phyloP scores from a whole-genome alignment of 2,888 invertebrate genomes.

The Syrphus vitripennis region DNA sequence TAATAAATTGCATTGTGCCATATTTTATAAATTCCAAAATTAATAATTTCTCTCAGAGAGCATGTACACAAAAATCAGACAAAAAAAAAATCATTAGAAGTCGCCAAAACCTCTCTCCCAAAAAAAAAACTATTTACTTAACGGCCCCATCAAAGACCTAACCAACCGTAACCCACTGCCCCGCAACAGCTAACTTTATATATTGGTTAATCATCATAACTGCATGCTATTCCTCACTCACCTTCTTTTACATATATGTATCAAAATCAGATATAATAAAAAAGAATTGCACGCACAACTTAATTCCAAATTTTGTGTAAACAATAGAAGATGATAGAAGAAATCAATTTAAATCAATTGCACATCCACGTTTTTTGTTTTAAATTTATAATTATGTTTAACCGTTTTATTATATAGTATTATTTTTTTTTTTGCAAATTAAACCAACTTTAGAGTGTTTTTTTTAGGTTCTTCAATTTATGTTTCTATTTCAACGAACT shows the following conservation, averaged over 20 bases:
- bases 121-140: neutral
- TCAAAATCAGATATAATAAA: neutral
- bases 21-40: neutral
- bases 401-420: neutral
- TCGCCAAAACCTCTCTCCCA: neutral
- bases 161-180: neutral
- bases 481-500: neutral
- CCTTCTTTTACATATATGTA: neutral
- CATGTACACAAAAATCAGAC: neutral
- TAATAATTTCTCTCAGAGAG: too few species aligned
- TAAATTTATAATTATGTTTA: neutral
- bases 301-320: constrained; percentile 2
- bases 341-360: neutral
- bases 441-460: neutral
- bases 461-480: neutral
- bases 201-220: neutral
- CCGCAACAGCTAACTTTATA: neutral
- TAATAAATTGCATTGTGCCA: too few species aligned
- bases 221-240: neutral
- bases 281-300: neutral
- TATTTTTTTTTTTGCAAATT: neutral
- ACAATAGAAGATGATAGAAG: neutral
- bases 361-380: neutral
- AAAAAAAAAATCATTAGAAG: neutral
- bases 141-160: neutral